phyloP scores from a whole-genome alignment of 2,888 invertebrate genomes.

The Stenichneumon culpator region DNA sequence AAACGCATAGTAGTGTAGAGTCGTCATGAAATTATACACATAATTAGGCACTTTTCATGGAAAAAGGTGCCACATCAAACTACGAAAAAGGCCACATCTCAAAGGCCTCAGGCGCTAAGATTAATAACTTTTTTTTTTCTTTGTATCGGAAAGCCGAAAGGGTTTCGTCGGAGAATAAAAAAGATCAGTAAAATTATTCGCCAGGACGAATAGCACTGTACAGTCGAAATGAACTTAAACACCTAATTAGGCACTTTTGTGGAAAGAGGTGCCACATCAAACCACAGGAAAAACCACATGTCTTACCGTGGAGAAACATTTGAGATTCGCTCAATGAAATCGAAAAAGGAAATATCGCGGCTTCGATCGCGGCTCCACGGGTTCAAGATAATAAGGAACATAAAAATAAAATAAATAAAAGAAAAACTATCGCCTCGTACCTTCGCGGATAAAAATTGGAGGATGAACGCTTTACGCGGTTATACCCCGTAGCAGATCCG shows the following conservation, averaged over 20 bases:
- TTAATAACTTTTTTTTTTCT: background rate
- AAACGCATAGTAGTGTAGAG: background rate
- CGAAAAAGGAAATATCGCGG: background rate
- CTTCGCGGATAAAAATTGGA: conserved; percentile 1
- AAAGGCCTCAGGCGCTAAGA: background rate
- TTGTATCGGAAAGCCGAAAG: background rate
- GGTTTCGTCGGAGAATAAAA: background rate
- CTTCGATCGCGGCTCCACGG: background rate
- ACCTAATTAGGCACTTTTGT: background rate
- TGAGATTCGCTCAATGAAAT: conserved; percentile 47
- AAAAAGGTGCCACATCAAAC: background rate
- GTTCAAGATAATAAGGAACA: conserved; percentile 25
- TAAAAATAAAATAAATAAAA: conserved; percentile 1
- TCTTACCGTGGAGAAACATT: conserved; percentile 4
- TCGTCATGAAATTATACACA: background rate
- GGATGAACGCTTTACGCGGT: conserved; percentile 33
- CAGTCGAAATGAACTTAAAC: background rate
- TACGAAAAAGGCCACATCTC: background rate
- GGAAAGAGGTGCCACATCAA: background rate
- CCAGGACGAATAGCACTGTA: background rate
- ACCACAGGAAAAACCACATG: background rate
- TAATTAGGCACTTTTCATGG: background rate
- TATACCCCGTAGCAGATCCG: conserved; percentile 74
- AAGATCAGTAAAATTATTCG: background rate
- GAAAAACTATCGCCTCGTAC: conserved; percentile 7